Conservation (phyloP, 2,888 invertebrate species). For the Stenchaetothrips biformis region DNA sequence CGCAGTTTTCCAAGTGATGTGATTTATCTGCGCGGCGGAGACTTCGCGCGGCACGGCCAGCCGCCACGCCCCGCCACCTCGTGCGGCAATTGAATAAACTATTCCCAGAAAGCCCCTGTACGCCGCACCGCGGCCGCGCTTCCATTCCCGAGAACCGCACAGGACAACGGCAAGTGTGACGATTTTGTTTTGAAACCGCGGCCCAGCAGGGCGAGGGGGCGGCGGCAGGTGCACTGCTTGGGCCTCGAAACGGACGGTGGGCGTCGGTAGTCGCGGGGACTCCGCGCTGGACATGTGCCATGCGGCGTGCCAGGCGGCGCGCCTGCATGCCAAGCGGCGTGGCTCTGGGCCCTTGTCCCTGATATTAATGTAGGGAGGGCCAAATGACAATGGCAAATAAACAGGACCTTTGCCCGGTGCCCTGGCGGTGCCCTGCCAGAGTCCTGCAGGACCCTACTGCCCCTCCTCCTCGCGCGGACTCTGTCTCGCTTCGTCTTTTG, state of each 20-base stretch:
- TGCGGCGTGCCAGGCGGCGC: not conserved
- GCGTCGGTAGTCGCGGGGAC: not conserved
- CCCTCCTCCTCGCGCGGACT: not conserved
- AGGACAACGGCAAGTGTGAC: no score
- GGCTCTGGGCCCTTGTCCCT: not conserved
- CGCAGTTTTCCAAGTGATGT: not conserved
- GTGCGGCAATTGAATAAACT: no score
- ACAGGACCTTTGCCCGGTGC: not conserved
- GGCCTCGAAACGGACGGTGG: no score
- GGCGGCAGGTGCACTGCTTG: no score
- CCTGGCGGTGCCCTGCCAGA: not conserved
- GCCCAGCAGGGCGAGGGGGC: no score
- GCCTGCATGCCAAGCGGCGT: not conserved
- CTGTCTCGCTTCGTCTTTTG: not conserved
- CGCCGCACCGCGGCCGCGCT: no score
- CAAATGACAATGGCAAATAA: slow-evolving; percentile 23
- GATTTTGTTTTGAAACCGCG: no score
- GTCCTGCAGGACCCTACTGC: not conserved
- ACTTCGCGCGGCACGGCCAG: not conserved
- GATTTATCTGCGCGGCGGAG: not conserved
- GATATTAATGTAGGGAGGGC: not conserved
- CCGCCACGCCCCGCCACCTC: no score
- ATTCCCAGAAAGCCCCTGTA: no score
- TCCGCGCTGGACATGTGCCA: not conserved
- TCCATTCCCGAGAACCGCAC: no score